phyloP scores from a whole-genome alignment of 2,797 vertebrate species.

The Catharus ustulatus region DNA sequence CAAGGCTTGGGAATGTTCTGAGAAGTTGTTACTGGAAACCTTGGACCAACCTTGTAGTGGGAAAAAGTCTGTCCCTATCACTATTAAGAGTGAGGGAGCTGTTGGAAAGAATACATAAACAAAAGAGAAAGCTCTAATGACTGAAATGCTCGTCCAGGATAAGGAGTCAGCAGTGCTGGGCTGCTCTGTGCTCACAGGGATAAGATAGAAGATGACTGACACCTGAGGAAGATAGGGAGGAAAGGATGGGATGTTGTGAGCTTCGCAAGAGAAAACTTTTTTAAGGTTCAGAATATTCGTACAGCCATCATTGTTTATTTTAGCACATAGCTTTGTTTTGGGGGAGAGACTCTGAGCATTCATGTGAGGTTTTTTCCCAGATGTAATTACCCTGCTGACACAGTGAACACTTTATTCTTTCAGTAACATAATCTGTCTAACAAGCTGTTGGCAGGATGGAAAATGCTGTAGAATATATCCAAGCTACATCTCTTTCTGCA shows the following conservation, averaged over 20 bases:
- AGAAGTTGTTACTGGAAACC: background rate
- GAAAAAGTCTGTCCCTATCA: background rate
- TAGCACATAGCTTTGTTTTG: background rate
- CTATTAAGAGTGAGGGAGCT: background rate
- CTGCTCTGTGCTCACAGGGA: background rate
- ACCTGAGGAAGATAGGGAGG: background rate
- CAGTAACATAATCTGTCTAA: background rate
- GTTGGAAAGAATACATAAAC: background rate
- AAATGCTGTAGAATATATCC: background rate
- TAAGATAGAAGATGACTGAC: background rate
- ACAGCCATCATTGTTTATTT: background rate
- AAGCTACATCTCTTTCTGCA: background rate
- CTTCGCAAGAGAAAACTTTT: background rate
- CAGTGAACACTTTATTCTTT: constrained; percentile 29
- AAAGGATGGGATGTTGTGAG: background rate
- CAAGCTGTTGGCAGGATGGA: background rate
- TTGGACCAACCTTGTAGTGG: background rate
- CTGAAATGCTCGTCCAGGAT: background rate
- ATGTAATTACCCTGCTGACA: constrained; percentile 14
- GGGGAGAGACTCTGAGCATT: background rate
- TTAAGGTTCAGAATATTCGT: background rate
- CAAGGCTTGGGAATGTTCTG: background rate
- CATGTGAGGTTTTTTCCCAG: background rate
- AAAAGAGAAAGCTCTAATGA: background rate
- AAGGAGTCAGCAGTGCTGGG: background rate